Base-by-base conservation (phyloP, 2,888 invertebrate species). In the Thymelicus acteon region DNA sequence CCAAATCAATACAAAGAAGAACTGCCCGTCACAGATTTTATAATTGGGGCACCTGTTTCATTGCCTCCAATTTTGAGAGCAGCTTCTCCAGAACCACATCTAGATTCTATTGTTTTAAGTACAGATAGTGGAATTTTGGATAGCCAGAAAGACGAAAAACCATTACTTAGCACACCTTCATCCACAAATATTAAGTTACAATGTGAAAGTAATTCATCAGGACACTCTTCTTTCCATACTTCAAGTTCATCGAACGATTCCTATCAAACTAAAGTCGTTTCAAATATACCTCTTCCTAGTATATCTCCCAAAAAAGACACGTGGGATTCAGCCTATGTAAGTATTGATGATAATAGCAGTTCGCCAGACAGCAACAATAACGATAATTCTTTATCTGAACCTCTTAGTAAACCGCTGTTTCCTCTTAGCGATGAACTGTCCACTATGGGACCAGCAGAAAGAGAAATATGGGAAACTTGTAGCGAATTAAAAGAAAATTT, bases 281-380 rank as follows among this genome's bases (percentile, higher is more conserved):
- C 84, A 79, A 72, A 75, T 60, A 61, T 73, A 77, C 49, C 77
- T 76, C 78, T 65, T 67, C 71, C 48, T 47, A 73, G 87, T 76
- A 75, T 82, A 15, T 85, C 89, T 60, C 85, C 89, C 40, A 87
- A 85, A 77, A 92, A 88, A 85, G 94, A 94, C 74, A 86, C 87
- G 73, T 93, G 94, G 91, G 94, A 94, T 82, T 94, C 94, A 8
- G 94, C 94, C 12, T 94, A 94, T 76, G 92, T 94, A 76, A 94
- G 94, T 84, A 94, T 94, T 74, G 94, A 94, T 75, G 94, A 94
- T 72, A 89, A 82, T 75, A 92, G 87, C 76, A 86, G 88, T 78
- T 89, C 91, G 7, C 89, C 93, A 52, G 94, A 93, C 77, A 90
- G 76, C 75, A 92, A 88, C 76, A 91, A 89, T 76, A 88, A 88